phyloP scores from a whole-genome alignment of 2,113 vertebrate genomes.

The Siniperca knerii region DNA sequence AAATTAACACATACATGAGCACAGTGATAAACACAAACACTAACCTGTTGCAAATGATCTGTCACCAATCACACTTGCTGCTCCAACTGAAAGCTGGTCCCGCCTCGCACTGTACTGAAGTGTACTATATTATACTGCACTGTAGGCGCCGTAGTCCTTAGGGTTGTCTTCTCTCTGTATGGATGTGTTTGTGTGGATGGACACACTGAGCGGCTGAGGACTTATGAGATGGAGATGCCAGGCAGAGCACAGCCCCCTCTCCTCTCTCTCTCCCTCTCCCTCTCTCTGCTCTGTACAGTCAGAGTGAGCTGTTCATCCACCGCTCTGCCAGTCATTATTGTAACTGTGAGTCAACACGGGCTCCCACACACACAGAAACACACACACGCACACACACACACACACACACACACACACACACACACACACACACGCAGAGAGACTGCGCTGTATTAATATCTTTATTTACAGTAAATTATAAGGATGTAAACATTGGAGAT shows the following conservation, averaged over 20 bases:
- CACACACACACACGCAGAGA: not conserved
- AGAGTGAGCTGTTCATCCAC: conserved; percentile 63
- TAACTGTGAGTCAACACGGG: conserved; percentile 69
- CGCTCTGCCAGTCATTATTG: conserved; percentile 59
- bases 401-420: not conserved
- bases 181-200: conserved; percentile 30
- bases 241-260: conserved; percentile 60
- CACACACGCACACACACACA: not conserved
- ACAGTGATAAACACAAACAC: conserved; percentile 29
- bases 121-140: not conserved
- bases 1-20: not conserved
- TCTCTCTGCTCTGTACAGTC: conserved; percentile 52
- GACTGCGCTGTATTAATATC: not conserved
- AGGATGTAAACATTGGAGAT: not conserved
- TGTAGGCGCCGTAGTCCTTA: conserved; percentile 27
- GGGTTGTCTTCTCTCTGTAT: conserved; percentile 31
- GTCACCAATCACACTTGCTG: conserved; percentile 23
- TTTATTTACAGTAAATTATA: conserved; percentile 9
- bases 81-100: conserved; percentile 12
- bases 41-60: conserved; percentile 57
- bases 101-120: not conserved
- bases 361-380: conserved; percentile 1
- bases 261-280: conserved; percentile 19
- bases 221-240: conserved; percentile 68
- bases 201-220: conserved; percentile 35